Percentiles rank a stretch among this genome's conserved stretches.
phyloP scores from a whole-genome alignment of 37 sponge, comb jelly and placozoan species.

The Chondrosia reniformis region DNA sequence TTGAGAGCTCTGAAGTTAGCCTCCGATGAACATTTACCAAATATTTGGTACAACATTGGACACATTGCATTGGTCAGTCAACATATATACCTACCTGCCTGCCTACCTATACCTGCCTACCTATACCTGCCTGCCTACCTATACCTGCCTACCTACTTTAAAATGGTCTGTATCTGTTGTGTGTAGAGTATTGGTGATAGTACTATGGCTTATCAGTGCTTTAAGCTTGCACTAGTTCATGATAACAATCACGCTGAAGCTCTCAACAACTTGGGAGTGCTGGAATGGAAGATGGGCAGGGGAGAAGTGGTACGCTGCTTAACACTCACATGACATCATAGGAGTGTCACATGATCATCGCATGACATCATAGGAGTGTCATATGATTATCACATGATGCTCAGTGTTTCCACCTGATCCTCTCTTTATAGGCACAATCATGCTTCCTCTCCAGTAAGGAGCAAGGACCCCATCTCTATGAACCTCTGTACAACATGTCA shows the following conservation, averaged over 20 bases:
- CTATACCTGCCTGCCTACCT: not conserved
- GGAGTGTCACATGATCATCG: too few species aligned
- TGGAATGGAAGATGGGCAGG: slow-evolving; percentile 81
- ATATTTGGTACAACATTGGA: slow-evolving; percentile 99
- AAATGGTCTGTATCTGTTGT: not conserved
- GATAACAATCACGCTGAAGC: slow-evolving; percentile 94
- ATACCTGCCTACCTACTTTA: not conserved
- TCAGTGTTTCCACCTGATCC: not conserved
- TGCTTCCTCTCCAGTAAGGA: slow-evolving; percentile 76
- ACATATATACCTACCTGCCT: not conserved
- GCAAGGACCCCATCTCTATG: slow-evolving; percentile 75
- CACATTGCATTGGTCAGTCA: slow-evolving; percentile 81
- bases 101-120: not conserved
- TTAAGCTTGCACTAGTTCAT: slow-evolving; percentile 85
- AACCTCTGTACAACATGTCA: slow-evolving; percentile 92
- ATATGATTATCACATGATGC: too few species aligned
- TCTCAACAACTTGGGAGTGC: slow-evolving; percentile 94
- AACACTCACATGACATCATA: not conserved
- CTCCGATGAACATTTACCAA: slow-evolving; percentile 77
- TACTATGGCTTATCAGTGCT: slow-evolving; percentile 83
- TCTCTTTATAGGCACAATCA: slow-evolving; percentile 62
- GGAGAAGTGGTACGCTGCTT: slow-evolving; percentile 71
- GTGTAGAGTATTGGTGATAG: slow-evolving; percentile 81
- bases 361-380: too few species aligned
- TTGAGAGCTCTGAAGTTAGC: slow-evolving; percentile 77